Evolutionary conservation across 2,797 vertebrate species (phyloP), one percentile per base, ranked within the genome.

Genomic region (Knipowitschia caucasica): DNA sequence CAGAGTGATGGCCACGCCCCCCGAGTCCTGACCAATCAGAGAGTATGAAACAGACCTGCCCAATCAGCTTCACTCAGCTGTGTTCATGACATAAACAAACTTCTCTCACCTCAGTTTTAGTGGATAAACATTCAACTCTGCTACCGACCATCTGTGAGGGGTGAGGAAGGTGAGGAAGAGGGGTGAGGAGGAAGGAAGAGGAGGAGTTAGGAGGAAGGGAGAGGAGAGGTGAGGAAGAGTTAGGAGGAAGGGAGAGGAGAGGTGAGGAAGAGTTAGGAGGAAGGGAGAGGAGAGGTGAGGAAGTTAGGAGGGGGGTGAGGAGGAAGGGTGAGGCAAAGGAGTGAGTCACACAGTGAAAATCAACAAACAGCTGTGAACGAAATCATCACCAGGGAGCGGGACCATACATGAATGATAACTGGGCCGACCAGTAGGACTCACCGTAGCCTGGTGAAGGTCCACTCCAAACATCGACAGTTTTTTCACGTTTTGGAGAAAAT

Each of bases 401-500:
- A n/a, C n/a, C n/a, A n/a, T n/a, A n/a, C n/a, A n/a, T n/a, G n/a
- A n/a, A n/a, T n/a, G n/a, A n/a, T n/a, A n/a, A n/a, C n/a, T n/a
- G n/a, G n/a, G n/a, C n/a, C n/a, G n/a, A n/a, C n/a, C n/a, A n/a
- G n/a, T 23, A 4, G 11, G 6, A 2, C 12, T 62, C 89, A 98
- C 95, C 94, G 93, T 97, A 20, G 95, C 96, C 42, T 99, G 95
- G 82, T 99, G 96, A 50, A 99, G 92, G 76, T 99, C 95, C 14
- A 98, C 95, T 73, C 96, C 96, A 10, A 97, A 99, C 95, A 99
- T 98, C 0, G 95, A 98, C 0, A 99, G 86, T 49, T 98, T 98
- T 88, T 99, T 99, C 51, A 94, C 95, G 38, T 97, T 98, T 69
- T 98, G 95, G 78, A 99, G 80, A 78, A 98, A 99, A 81, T 95